Percentiles rank a stretch among this genome's conserved stretches.
phyloP scores from a whole-genome alignment of 2,113 vertebrate species.

The Macquaria australasica region DNA sequence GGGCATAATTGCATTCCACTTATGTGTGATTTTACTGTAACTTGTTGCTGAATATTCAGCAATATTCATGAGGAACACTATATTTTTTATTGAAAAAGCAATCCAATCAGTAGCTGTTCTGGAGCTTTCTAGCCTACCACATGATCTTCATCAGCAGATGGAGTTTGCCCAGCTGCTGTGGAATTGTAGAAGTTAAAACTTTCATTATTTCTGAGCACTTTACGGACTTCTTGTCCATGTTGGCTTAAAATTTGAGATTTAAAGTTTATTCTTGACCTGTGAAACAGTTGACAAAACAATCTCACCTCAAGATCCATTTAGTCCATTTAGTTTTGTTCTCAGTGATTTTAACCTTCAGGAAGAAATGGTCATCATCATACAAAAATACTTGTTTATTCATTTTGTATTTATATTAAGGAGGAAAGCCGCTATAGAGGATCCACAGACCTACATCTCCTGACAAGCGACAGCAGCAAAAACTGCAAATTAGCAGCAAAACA shows the following conservation, averaged over 20 bases:
- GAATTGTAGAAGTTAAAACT: background rate
- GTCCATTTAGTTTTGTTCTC: too few relatives aligned
- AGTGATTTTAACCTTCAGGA: background rate
- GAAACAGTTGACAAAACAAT: background rate
- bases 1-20: background rate
- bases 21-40: background rate
- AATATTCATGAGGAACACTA: background rate
- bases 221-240: background rate
- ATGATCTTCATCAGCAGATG: slow-evolving; percentile 3
- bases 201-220: background rate
- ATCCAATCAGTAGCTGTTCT: background rate
- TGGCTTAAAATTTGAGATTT: background rate
- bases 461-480: slow-evolving; percentile 13
- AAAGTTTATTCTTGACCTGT: background rate
- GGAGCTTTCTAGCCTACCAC: background rate
- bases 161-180: background rate
- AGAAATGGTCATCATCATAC: background rate
- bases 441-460: background rate
- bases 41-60: slow-evolving; percentile 2
- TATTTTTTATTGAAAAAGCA: background rate
- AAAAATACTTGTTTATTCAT: background rate
- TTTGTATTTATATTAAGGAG: background rate
- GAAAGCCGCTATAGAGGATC: background rate
- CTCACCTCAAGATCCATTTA: background rate
- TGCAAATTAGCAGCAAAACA: slow-evolving; percentile 33